Base-by-base conservation (phyloP, 2,113 vertebrate genomes). In the Sisor rabdophorus region DNA sequence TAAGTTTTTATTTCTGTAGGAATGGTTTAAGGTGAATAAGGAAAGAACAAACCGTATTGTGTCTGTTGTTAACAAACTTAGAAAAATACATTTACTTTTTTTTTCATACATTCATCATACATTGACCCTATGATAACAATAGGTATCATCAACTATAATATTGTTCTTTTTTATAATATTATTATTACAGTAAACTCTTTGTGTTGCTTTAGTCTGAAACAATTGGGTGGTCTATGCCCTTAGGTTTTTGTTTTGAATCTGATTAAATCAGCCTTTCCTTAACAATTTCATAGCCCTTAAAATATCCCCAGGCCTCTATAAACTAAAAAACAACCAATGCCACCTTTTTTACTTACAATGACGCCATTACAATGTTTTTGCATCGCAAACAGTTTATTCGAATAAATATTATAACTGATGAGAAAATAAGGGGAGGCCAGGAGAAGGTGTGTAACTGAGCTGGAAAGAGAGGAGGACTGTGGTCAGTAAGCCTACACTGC, bases 401-500 rank as follows among this genome's bases (percentile, higher is more conserved):
- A 12, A 48, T 53, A 26, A 26, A n/a, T n/a, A 68, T 36, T 63
- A 24, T 9, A 44, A 16, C 32, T 75, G 50, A 82, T 58, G 48
- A 77, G 28, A 48, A 22, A 72, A 64, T 32, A 72, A 63, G 76
- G 76, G 55, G 60, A 61, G 63, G 69, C 74, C 69, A 69, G 69
- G 56, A 73, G 19, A 22, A 58, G 81, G 80, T 70, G 74, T 91
- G 90, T 88, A 90, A 91, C 84, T 55, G 89, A 91, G 86, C 84
- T 81, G 77, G 67, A 84, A 87, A 85, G 82, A 75, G 84, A 83
- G 74, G 73, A 47, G 71, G 65, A 80, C 71, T 79, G 75, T 84
- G 80, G 85, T 85, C 81, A 73, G 89, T 91, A 93, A 92, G 87
- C 85, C 91, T 91, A 92, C 87, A 88, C 86, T 82, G 80, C 84